These are phyloP conservation scores for Phytoseiulus persimilis DNA, from an alignment of 2,888 invertebrate genomes.

Conservation along the genomic window DNA sequence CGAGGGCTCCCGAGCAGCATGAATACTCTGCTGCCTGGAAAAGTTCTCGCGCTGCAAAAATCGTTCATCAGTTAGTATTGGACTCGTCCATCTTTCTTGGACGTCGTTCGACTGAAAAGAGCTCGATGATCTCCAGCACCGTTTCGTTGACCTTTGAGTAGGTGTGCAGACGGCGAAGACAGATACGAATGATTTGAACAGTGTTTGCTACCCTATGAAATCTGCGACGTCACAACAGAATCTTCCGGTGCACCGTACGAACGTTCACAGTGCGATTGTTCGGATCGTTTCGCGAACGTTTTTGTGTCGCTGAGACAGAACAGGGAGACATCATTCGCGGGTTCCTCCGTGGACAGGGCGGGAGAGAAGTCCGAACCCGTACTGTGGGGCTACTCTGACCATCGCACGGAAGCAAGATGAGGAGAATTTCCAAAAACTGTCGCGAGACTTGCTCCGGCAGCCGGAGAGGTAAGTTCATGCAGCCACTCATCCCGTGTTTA, in stretches of 20 bases:
- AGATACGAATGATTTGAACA: neutral
- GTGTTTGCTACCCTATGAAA: neutral
- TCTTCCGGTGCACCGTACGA: neutral
- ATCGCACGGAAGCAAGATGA: no score
- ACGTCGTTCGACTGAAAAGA: neutral
- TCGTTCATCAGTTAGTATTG: neutral
- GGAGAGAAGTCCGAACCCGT: no score
- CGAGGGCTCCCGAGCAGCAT: conserved; percentile 36
- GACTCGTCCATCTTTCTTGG: neutral
- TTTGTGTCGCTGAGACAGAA: no score
- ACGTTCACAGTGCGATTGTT: no score
- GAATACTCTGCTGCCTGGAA: conserved; percentile 31
- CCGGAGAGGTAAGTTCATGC: no score
- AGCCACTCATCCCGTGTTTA: no score
- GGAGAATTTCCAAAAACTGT: no score
- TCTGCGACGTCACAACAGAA: neutral
- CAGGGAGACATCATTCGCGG: no score
- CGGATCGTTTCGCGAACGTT: no score
- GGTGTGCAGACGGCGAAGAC: neutral
- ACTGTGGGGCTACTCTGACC: no score
- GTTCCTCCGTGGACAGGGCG: no score
- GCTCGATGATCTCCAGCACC: neutral
- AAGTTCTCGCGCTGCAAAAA: conserved; percentile 33
- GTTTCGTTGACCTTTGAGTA: neutral
- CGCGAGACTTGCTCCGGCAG: no score